Evolutionary conservation across 2,888 invertebrate genomes (phyloP).

Genomic region (Uropetala carovei): DNA sequence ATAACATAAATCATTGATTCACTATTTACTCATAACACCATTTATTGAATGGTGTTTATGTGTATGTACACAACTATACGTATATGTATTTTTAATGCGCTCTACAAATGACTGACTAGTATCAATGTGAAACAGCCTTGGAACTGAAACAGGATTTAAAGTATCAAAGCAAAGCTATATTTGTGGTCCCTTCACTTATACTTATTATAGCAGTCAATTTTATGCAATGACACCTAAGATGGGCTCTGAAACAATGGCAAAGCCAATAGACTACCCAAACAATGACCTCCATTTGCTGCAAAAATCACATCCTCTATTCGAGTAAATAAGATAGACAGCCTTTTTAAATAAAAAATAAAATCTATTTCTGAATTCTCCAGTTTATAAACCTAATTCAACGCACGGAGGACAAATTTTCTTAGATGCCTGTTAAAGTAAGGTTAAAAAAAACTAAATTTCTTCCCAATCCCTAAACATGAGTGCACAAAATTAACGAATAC

Average conservation of each 20-base stretch:
- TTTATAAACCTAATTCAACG: not conserved
- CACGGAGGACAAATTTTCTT: not conserved
- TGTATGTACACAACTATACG: no score
- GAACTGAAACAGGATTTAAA: slow-evolving; percentile 29
- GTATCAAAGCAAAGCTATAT: slow-evolving; percentile 37
- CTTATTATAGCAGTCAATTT: not conserved
- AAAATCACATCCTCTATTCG: slow-evolving; percentile 42
- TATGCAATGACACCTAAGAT: not conserved
- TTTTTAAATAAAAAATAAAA: not conserved
- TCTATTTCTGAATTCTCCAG: not conserved
- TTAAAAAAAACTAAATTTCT: not conserved
- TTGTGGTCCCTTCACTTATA: slow-evolving; percentile 21
- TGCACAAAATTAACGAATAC: slow-evolving; percentile 1
- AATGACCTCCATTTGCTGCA: not conserved
- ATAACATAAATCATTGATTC: no score
- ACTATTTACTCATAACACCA: no score
- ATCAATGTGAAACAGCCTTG: slow-evolving; percentile 35
- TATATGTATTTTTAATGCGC: no score
- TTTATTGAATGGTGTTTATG: no score
- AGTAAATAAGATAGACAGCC: slow-evolving; percentile 48
- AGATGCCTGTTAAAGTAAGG: not conserved
- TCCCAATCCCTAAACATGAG: slow-evolving; percentile 19
- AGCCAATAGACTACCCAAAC: not conserved
- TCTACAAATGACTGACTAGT: slow-evolving; percentile 37
- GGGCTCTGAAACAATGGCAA: no score